Evolutionary conservation across 2,888 invertebrate genomes (phyloP).

Genomic region (Drosophila pseudotalamancana): DNA sequence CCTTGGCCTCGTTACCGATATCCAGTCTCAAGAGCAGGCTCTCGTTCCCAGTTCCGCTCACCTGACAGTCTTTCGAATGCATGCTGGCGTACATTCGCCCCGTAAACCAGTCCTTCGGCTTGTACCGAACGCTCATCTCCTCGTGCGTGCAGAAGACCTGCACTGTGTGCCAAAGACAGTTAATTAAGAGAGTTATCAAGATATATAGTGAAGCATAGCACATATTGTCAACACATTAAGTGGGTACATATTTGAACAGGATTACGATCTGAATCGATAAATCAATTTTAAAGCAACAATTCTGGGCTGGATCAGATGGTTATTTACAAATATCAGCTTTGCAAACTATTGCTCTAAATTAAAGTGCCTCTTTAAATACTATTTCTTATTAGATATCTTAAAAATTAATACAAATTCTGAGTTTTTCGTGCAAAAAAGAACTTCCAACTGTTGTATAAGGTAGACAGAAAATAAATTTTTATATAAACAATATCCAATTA

Average conservation of each 20-base stretch:
- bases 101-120: constrained; percentile 87
- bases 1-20: constrained; percentile 82
- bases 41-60: constrained; percentile 85
- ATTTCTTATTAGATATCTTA: too few species aligned
- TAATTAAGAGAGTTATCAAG: background rate
- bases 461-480: too few species aligned
- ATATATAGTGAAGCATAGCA: background rate
- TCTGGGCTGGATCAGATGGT: too few species aligned
- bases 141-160: constrained; percentile 90
- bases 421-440: too few species aligned
- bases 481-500: too few species aligned
- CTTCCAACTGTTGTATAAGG: too few species aligned
- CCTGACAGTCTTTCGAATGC: constrained; percentile 89
- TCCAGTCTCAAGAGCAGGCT: constrained; percentile 77
- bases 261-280: too few species aligned
- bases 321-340: too few species aligned
- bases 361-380: background rate
- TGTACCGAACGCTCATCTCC: constrained; percentile 88
- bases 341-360: background rate
- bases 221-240: too few species aligned
- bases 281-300: too few species aligned
- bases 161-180: constrained; percentile 85
- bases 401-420: too few species aligned
- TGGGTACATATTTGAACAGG: too few species aligned
- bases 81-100: constrained; percentile 93